Base-by-base conservation (phyloP, 2,888 invertebrate genomes). In the Ochropleura leucogaster region DNA sequence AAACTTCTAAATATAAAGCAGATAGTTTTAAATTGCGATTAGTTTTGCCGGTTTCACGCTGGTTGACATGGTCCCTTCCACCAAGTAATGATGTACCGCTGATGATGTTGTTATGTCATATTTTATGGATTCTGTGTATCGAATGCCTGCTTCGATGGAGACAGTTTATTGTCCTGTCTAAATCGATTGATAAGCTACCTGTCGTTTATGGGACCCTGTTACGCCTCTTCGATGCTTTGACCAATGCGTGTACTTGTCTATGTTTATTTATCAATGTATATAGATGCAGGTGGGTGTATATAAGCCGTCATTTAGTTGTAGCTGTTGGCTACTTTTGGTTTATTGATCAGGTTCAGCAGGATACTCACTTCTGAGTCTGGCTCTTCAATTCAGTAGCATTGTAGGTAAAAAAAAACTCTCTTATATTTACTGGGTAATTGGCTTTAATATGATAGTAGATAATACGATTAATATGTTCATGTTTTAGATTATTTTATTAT, bases 1-100 rank as follows among this genome's bases (percentile, higher is more conserved):
- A 86, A 84, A 81, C 87, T 89, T 86, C 89, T 94, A 93, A 93
- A 93, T 92, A 92, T 92, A 91, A 92, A 92, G 83, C 71, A 84
- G 82, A 92, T 90, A 89, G 84, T 87, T 88, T 89, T 87, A 89
- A 88, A 89, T 88, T 88, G 81, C 83, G 84, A 83, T 86, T 90
- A 89, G 88, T 83, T 83, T 87, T 74, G 83, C 80, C 55, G 74
- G 77, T 77, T 85, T 74, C 86, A 85, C 69, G 87, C 76, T 86
- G 81, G 70, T 71, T 77, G 78, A 84, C 79, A 79, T 60, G 72
- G 66, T 67, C 46, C 16, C 74, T 14, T 62, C 73, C 14, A 53
- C 51, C 9, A 65, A 77, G 70, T 66, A 59, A 73, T 82, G 85
- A 72, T 69, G 72, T 75, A 75, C 16, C 12, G n/a, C 18, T 70